phyloP scores from a whole-genome alignment of 2,113 vertebrate species.

The Tragelaphus scriptus region DNA sequence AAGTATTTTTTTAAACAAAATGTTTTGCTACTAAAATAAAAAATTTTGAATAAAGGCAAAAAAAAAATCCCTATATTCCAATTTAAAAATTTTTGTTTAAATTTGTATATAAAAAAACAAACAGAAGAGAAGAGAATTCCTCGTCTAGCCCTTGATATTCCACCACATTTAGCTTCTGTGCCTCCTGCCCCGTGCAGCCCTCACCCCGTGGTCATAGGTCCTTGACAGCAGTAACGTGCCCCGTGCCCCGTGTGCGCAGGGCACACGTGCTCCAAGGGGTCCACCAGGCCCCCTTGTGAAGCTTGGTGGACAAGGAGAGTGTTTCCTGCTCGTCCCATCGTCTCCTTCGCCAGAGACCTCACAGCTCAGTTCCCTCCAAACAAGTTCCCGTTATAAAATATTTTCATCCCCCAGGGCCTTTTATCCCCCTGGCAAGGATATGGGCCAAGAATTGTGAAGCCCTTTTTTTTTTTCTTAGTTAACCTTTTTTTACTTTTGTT shows the following conservation, averaged over 20 bases:
- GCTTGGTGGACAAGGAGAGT: neutral
- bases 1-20: neutral
- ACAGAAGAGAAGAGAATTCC: neutral
- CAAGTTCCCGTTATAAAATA: neutral
- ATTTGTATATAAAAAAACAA: neutral
- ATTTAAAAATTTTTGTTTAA: neutral
- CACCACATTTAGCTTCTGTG: neutral
- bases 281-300: too few relatives aligned
- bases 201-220: neutral
- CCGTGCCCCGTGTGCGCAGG: too few relatives aligned
- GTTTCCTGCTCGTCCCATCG: neutral
- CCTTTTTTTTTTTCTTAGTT: neutral
- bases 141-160: neutral
- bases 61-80: neutral
- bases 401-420: neutral
- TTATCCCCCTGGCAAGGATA: neutral
- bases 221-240: neutral
- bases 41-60: neutral
- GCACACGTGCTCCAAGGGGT: too few relatives aligned
- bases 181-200: neutral
- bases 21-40: neutral
- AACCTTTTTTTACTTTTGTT: neutral
- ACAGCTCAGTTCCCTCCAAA: neutral
- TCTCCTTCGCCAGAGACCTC: neutral
- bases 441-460: too few relatives aligned